Evolutionary conservation across 2,888 invertebrate species (phyloP).

Genomic region (Tethea ocularis): DNA sequence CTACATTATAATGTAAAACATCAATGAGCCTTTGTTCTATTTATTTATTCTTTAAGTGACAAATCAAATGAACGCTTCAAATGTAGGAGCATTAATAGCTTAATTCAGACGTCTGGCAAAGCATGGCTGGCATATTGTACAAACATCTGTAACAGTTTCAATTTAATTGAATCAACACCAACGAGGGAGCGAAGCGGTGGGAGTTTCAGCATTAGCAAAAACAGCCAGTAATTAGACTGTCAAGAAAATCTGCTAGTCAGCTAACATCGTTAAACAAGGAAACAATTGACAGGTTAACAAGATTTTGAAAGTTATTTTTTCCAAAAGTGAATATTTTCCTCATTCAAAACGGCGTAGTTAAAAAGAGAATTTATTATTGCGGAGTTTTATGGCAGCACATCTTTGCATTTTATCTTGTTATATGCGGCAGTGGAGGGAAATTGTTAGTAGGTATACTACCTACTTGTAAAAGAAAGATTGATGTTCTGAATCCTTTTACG

Average conservation of each 20-base stretch:
- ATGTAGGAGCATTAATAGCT: background rate
- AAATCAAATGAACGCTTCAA: background rate
- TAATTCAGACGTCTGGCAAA: constrained; percentile 2
- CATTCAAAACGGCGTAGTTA: background rate
- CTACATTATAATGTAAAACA: background rate
- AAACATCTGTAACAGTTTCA: background rate
- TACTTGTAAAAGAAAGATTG: background rate
- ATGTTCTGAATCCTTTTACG: background rate
- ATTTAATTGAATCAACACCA: constrained; percentile 6
- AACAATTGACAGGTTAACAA: constrained; percentile 10
- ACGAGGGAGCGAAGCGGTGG: background rate
- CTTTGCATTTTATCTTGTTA: background rate
- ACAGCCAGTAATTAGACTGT: background rate
- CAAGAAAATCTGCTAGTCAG: constrained; percentile 5
- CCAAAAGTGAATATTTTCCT: background rate
- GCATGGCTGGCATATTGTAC: constrained; percentile 2
- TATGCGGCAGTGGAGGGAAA: background rate
- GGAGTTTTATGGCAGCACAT: background rate
- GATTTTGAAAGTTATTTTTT: background rate
- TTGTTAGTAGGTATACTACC: background rate
- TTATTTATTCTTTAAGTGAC: background rate
- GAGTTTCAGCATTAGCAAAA: constrained; percentile 1
- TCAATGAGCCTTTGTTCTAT: background rate
- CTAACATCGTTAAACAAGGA: constrained; percentile 15
- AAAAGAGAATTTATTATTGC: background rate